Evolutionary conservation across 2,797 vertebrate species (phyloP).

Genomic region (Gobio occitaniae): DNA sequence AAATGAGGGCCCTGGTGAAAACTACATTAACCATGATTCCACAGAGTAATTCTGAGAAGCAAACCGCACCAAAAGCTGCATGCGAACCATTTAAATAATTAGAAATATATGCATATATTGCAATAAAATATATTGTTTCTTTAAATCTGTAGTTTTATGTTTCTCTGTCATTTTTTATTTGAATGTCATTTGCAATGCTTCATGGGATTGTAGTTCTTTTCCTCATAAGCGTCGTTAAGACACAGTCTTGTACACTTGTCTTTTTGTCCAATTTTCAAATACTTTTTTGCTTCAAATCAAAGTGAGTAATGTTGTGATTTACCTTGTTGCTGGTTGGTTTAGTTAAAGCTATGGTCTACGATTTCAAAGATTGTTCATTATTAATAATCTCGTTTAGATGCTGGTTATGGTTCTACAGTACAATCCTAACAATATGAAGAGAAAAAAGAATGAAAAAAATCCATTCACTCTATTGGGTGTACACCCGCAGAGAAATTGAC

Average conservation of each 20-base stretch:
- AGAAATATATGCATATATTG: background rate
- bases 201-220: background rate
- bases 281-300: background rate
- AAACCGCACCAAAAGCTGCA: background rate
- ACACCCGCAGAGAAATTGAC: too few relatives aligned
- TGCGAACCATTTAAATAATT: background rate
- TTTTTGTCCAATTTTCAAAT: background rate
- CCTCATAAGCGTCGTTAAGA: background rate
- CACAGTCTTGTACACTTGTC: background rate
- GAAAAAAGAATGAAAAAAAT: too few relatives aligned
- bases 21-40: constrained; percentile 5
- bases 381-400: too few relatives aligned
- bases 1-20: background rate
- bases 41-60: background rate
- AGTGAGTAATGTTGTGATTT: background rate
- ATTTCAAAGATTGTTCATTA: too few relatives aligned
- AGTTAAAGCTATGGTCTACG: too few relatives aligned
- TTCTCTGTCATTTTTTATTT: background rate
- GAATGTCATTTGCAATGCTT: background rate
- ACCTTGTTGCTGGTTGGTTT: background rate
- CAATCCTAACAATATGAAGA: too few relatives aligned
- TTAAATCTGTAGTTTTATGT: background rate
- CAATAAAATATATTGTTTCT: background rate
- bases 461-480: too few relatives aligned
- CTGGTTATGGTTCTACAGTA: too few relatives aligned